phyloP scores from a whole-genome alignment of 2,113 vertebrate genomes.

The Bos indicus region DNA sequence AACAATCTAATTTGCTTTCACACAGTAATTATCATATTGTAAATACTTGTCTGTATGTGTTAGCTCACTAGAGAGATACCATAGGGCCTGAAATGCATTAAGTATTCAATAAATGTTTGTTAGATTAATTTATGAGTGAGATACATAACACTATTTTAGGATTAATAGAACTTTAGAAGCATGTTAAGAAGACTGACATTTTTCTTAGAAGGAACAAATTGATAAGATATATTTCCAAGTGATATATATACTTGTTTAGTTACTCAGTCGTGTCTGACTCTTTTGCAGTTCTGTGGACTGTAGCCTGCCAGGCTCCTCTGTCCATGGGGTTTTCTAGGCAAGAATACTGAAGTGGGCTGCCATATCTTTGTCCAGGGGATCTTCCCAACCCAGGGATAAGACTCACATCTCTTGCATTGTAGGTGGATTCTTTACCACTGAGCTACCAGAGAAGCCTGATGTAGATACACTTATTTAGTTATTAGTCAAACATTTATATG shows the following conservation, averaged over 20 bases:
- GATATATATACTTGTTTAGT: not conserved
- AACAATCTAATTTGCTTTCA: not conserved
- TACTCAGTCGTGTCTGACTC: not conserved
- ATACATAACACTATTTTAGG: not conserved
- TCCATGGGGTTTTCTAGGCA: not conserved
- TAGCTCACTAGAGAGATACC: not conserved
- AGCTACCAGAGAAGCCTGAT: not conserved
- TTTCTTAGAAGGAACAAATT: not conserved
- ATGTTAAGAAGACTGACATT: not conserved
- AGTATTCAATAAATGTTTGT: not conserved
- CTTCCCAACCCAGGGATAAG: not conserved
- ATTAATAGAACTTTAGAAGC: not conserved
- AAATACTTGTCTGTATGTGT: not conserved
- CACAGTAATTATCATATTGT: not conserved
- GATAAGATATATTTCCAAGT: not conserved
- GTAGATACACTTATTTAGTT: not conserved
- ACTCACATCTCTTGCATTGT: not conserved
- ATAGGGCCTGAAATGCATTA: not conserved
- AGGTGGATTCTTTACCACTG: not conserved
- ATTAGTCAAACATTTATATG: not conserved
- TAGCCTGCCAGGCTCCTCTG: not conserved
- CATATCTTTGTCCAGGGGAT: not conserved
- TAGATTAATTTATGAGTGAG: not conserved
- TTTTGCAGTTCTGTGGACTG: not conserved
- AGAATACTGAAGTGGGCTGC: not conserved